Evolutionary conservation across 2,113 vertebrate species (phyloP).

Genomic region (Halichoerus grypus): DNA sequence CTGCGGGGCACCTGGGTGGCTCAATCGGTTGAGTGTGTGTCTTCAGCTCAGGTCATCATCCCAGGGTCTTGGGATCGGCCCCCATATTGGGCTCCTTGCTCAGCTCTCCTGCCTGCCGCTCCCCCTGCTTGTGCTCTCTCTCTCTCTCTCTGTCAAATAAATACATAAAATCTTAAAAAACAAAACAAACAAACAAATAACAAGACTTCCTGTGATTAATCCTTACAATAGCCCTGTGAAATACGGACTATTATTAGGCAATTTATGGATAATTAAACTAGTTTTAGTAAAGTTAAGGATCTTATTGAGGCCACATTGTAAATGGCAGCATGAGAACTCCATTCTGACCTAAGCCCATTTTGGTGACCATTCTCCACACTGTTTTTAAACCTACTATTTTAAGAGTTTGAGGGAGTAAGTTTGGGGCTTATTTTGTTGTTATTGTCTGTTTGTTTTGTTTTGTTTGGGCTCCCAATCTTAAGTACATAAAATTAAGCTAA

Average conservation of each 20-base stretch:
- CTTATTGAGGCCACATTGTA: background rate
- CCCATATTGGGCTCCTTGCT: no score
- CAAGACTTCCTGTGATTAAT: background rate
- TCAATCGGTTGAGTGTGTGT: no score
- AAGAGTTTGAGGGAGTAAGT: background rate
- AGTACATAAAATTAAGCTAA: conserved; percentile 38
- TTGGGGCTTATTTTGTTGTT: conserved; percentile 1
- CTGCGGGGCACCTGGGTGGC: no score
- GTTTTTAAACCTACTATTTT: background rate
- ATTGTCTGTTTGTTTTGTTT: conserved; percentile 11
- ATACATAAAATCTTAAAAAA: no score
- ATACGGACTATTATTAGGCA: background rate
- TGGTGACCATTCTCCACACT: background rate
- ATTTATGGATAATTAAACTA: background rate
- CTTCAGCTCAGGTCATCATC: no score
- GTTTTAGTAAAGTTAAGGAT: background rate
- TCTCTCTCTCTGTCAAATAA: no score
- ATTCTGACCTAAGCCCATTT: background rate
- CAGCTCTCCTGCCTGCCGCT: no score
- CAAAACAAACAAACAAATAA: background rate
- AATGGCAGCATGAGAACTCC: background rate
- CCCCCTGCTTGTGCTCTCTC: no score
- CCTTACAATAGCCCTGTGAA: background rate
- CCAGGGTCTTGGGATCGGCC: no score
- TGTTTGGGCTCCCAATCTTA: conserved; percentile 45